These are phyloP conservation scores for Apotomis turbidana DNA, from an alignment of 2,888 invertebrate genomes.

Conservation along the genomic window DNA sequence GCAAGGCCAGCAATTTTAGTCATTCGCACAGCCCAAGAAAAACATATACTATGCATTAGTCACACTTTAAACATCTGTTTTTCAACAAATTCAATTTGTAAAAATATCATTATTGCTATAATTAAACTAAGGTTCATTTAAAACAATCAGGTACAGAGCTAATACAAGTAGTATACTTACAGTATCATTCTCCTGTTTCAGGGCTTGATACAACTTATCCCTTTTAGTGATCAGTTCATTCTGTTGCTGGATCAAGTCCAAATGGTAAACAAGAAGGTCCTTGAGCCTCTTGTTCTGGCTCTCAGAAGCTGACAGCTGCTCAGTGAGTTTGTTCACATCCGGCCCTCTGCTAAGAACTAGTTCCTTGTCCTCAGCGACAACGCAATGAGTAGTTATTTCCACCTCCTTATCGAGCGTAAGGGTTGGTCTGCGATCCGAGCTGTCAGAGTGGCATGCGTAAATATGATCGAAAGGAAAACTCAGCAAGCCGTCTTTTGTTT, in stretches of 20 bases:
- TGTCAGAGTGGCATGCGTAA: constrained; percentile 86
- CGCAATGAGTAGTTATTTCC: constrained; percentile 67
- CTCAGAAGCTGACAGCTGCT: constrained; percentile 69
- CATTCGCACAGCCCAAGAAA: constrained; percentile 11
- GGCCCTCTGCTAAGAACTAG: constrained; percentile 47
- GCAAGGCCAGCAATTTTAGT: not conserved
- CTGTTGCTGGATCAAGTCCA: constrained; percentile 95
- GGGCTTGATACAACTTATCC: constrained; percentile 88
- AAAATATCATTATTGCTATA: not conserved
- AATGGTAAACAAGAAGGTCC: constrained; percentile 91
- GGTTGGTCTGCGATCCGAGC: constrained; percentile 61
- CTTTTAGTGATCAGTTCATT: constrained; percentile 92
- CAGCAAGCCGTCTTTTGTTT: constrained; percentile 81
- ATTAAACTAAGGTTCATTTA: not conserved
- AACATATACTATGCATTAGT: not conserved
- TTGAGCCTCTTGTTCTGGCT: constrained; percentile 88
- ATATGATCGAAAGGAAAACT: constrained; percentile 89
- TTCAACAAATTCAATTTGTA: not conserved
- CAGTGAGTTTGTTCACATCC: constrained; percentile 58
- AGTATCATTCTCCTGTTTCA: constrained; percentile 91
- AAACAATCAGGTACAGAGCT: not conserved
- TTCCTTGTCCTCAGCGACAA: constrained; percentile 61
- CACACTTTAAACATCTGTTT: not conserved
- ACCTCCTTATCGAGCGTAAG: constrained; percentile 71
- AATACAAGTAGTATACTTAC: constrained; percentile 74